Percentiles rank a stretch among this genome's conserved stretches.
Conservation (phyloP, 2,113 vertebrate species). For the Eptatretus burgeri region DNA sequence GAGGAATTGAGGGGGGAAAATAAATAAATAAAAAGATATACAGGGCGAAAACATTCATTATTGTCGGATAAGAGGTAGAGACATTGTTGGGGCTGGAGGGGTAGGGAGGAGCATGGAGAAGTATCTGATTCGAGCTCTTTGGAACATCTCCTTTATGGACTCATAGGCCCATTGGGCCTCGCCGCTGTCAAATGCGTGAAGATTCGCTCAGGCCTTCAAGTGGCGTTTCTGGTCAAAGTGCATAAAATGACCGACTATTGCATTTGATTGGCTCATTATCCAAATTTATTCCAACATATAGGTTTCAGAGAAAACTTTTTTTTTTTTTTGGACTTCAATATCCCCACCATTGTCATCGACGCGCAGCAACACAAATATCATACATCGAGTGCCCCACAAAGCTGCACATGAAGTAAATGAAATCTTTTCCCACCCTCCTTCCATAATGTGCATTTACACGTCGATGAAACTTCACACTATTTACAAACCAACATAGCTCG, state of each 20-base stretch:
- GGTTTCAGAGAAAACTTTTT: no score
- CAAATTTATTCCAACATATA: no score
- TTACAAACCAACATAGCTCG: neutral
- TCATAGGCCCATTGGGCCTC: no score
- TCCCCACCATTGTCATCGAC: neutral
- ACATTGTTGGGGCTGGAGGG: constrained; percentile 7
- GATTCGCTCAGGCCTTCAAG: no score
- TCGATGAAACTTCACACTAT: neutral
- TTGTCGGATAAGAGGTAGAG: neutral
- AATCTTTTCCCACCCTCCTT: neutral
- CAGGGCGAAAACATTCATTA: neutral
- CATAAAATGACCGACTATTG: no score
- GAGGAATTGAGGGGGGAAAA: neutral
- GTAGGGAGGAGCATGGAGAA: neutral
- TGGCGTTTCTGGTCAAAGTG: no score
- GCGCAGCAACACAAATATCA: neutral
- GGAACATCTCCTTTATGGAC: no score
- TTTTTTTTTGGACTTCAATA: no score
- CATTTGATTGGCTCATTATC: no score
- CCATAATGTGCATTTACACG: neutral
- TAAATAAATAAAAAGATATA: neutral
- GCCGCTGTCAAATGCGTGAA: no score
- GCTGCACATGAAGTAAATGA: neutral
- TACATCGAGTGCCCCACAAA: neutral
- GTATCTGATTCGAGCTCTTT: neutral